Evolutionary conservation across 2,888 invertebrate genomes (phyloP), one percentile per base, ranked within the genome.

Genomic region (Volucella zonaria): DNA sequence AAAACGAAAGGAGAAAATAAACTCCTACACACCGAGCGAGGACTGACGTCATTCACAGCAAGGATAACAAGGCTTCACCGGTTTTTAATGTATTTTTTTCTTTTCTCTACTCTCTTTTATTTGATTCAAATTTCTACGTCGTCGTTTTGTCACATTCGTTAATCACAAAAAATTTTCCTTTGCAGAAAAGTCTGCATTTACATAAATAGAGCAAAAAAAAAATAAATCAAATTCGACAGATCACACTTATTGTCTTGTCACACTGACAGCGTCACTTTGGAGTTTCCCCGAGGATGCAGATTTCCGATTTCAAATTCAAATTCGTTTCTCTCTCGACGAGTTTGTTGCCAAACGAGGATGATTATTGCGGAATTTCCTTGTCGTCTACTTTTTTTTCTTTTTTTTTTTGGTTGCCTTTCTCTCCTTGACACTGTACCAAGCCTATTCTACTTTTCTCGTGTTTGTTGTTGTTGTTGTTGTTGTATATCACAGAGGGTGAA

Each of bases 1-100:
- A 15, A 73, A 9, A 10, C 12, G 23, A 47, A 62, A 62, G 8
- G 56, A 56, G 49, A 64, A 43, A 58, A 45, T 56, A 45, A 62
- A 59, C 73, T 61, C 68, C 31, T 43, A 58, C n/a, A 56, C 40
- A 64, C 43, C 12, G 1, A 14, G 31, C 8, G 31, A 18, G 18
- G 42, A 71, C 77, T 83, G 83, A 85, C 80, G 83, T 85, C 83
- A 85, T 85, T 76, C 83, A 62, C 11, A 11, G n/a, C 14, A 59
- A 68, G 74, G 66, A 76, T 54, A 70, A 54, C 66, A 79, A 66
- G 47, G 43, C 58, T 70, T 68, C 66, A 31, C 38, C 3, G 43
- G 58, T n/a, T 49, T 51, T 43, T 58, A 6, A 18, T 68, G 67
- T 73, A 31, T 71, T 14, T 47, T 15, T n/a, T 40, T 42, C 1